phyloP scores from a whole-genome alignment of 2,113 vertebrate species.

The Aythya baeri region DNA sequence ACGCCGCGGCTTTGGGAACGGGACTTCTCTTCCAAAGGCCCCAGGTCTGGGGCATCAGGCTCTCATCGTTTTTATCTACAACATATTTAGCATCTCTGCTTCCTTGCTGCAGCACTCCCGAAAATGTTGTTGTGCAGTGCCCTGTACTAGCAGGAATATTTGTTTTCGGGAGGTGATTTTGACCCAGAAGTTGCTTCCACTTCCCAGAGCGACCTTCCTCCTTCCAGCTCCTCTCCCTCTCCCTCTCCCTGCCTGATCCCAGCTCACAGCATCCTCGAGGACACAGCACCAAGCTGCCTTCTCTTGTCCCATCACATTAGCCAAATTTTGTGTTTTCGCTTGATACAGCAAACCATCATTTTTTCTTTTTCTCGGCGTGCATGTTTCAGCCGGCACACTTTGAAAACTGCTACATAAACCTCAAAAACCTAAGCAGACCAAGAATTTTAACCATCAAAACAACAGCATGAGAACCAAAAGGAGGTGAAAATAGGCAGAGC shows the following conservation, averaged over 20 bases:
- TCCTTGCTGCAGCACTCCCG: neutral
- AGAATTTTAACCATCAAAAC: neutral
- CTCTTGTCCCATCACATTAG: neutral
- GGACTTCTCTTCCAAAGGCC: neutral
- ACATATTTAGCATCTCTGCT: neutral
- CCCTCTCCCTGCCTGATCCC: accelerated
- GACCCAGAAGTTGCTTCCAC: neutral
- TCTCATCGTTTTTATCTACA: neutral
- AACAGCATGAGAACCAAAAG: neutral
- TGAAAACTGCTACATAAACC: neutral
- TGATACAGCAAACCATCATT: neutral
- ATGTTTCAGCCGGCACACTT: neutral
- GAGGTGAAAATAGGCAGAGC: neutral
- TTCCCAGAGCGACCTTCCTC: neutral
- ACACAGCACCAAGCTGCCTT: neutral
- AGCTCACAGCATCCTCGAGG: neutral
- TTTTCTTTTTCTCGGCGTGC: neutral
- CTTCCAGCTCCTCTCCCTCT: neutral
- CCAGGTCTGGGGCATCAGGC: neutral
- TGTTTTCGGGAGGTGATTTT: neutral
- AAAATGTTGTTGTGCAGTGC: neutral
- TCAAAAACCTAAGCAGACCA: neutral
- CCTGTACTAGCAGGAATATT: neutral
- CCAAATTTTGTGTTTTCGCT: neutral
- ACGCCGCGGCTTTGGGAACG: neutral